phyloP scores from a whole-genome alignment of 2,797 vertebrate genomes.

The Numenius phaeopus region DNA sequence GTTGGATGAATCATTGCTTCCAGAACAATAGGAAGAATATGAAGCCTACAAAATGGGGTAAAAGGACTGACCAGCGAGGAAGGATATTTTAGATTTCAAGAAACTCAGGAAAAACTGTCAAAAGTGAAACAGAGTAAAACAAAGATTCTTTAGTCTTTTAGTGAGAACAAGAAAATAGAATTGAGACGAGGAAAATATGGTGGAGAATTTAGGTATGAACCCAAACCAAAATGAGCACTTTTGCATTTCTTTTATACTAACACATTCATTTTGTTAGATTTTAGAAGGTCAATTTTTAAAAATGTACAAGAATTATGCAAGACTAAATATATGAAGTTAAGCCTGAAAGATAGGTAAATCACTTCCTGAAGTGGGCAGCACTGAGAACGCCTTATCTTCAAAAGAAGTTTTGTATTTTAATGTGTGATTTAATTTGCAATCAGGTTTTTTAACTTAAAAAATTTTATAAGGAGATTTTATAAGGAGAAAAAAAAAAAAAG shows the following conservation, averaged over 20 bases:
- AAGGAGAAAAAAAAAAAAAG: background rate
- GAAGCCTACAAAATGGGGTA: background rate
- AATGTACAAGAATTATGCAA: background rate
- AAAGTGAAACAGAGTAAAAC: background rate
- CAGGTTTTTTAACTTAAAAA: background rate
- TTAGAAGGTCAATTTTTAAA: background rate
- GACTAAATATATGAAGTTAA: background rate
- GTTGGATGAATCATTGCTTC: background rate
- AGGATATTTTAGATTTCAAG: background rate
- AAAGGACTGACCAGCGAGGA: background rate
- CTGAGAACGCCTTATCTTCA: background rate
- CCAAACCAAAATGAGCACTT: background rate
- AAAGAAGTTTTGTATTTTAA: background rate
- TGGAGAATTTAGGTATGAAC: background rate
- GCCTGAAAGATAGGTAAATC: background rate
- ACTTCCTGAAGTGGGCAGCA: background rate
- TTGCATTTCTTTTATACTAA: background rate
- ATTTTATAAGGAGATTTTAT: background rate
- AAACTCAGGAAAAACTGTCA: background rate
- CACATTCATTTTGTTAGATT: background rate
- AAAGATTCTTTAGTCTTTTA: background rate
- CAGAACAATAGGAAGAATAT: background rate
- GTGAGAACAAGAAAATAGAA: background rate
- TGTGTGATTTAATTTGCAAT: background rate
- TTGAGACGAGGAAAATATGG: background rate